These are phyloP conservation scores for Trialeurodes vaporariorum DNA, from an alignment of 1,140 invertebrate species.

Conservation along the genomic window DNA sequence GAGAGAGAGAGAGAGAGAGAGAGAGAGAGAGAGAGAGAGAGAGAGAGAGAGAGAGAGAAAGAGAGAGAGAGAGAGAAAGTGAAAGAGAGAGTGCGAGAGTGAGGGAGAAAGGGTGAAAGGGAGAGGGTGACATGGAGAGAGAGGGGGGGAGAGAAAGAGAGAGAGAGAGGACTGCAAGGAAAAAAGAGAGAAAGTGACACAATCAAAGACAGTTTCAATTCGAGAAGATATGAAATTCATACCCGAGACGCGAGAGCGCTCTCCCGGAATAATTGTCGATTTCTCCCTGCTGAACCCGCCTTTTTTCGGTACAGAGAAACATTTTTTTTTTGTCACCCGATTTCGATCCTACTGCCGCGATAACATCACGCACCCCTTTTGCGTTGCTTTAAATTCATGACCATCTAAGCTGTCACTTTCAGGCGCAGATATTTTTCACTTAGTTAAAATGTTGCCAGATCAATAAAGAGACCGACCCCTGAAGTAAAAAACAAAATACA, in stretches of 20 bases:
- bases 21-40: too few species aligned
- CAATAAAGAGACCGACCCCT: too few species aligned
- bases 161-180: background rate
- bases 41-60: background rate
- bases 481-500: too few species aligned
- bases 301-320: too few species aligned
- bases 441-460: too few species aligned
- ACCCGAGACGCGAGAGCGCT: background rate
- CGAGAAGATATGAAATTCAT: background rate
- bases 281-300: background rate
- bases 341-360: too few species aligned
- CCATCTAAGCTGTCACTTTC: too few species aligned
- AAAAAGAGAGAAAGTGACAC: background rate
- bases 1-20: too few species aligned
- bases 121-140: background rate
- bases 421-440: too few species aligned
- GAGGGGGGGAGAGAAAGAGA: background rate
- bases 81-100: background rate
- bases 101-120: background rate
- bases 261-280: background rate
- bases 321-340: too few species aligned
- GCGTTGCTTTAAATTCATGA: too few species aligned
- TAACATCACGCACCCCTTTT: too few species aligned
- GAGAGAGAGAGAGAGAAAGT: background rate
- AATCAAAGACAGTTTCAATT: background rate